Evolutionary conservation across 2,888 invertebrate species (phyloP).

Genomic region (Calephelis perditalis): DNA sequence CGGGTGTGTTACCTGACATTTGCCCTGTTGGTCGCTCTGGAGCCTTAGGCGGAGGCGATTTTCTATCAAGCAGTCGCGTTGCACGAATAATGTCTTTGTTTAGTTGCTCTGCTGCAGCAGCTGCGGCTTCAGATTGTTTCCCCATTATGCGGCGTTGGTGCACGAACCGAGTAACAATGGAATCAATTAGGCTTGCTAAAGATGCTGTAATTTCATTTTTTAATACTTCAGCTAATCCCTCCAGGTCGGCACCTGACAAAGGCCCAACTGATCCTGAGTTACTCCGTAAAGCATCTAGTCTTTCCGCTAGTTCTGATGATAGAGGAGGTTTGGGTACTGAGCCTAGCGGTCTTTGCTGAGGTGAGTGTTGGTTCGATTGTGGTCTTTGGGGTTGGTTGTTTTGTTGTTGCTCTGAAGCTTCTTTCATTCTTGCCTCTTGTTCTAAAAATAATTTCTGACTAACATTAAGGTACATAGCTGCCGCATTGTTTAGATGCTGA

Average conservation of each 20-base stretch:
- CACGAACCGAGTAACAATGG: slow-evolving; percentile 90
- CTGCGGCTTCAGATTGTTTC: slow-evolving; percentile 88
- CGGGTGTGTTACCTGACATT: slow-evolving; percentile 77
- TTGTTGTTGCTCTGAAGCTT: slow-evolving; percentile 79
- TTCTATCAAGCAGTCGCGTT: slow-evolving; percentile 88
- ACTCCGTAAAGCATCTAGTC: slow-evolving; percentile 86
- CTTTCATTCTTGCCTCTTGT: slow-evolving; percentile 86
- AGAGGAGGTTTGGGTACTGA: slow-evolving; percentile 69
- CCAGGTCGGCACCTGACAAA: slow-evolving; percentile 87
- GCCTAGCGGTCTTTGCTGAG: slow-evolving; percentile 70
- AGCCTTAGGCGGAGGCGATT: slow-evolving; percentile 86
- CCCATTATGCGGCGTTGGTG: slow-evolving; percentile 87
- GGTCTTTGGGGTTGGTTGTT: slow-evolving; percentile 78
- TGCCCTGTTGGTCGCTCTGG: slow-evolving; percentile 79
- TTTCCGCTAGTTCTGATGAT: slow-evolving; percentile 86
- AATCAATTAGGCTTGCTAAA: slow-evolving; percentile 90
- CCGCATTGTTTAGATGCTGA: slow-evolving; percentile 80
- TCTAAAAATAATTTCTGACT: slow-evolving; percentile 88
- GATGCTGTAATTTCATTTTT: slow-evolving; percentile 94
- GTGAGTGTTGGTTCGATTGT: slow-evolving; percentile 78
- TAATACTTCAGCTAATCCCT: slow-evolving; percentile 92
- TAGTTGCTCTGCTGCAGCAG: slow-evolving; percentile 89
- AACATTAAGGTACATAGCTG: slow-evolving; percentile 86
- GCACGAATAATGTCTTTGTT: slow-evolving; percentile 91
- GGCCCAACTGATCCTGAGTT: slow-evolving; percentile 82